Evolutionary conservation across 2,113 vertebrate genomes (phyloP).

Genomic region (Grammomys dolichurus): DNA sequence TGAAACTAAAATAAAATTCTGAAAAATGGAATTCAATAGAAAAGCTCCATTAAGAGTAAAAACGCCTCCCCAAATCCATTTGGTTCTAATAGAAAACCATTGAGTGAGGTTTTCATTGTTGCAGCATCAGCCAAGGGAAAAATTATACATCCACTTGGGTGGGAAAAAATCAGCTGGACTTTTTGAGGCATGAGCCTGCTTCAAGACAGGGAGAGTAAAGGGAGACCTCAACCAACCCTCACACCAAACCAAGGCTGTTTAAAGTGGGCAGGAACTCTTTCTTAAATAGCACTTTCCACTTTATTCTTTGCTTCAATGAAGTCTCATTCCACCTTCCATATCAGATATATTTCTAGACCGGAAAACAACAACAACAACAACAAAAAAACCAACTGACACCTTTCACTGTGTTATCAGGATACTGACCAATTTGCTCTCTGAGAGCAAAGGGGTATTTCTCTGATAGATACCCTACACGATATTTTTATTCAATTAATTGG

Average conservation of each 20-base stretch:
- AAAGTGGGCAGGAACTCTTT: constrained; percentile 42
- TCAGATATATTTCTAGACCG: constrained; percentile 31
- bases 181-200: background rate
- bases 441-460: constrained; percentile 69
- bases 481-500: constrained; percentile 78
- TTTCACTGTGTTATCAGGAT: constrained; percentile 71
- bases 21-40: constrained; percentile 86
- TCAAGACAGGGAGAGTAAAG: constrained; percentile 25
- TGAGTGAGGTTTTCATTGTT: constrained; percentile 81
- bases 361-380: background rate
- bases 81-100: constrained; percentile 81
- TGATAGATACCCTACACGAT: constrained; percentile 73
- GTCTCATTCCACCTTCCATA: constrained; percentile 68
- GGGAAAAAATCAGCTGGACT: constrained; percentile 60
- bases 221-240: background rate
- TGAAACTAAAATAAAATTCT: constrained; percentile 86
- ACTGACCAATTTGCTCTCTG: constrained; percentile 53
- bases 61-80: constrained; percentile 83
- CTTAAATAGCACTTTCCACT: constrained; percentile 24
- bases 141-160: constrained; percentile 63
- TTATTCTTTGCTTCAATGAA: background rate
- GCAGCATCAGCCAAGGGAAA: constrained; percentile 79
- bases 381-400: constrained; percentile 3
- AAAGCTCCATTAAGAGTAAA: constrained; percentile 84
- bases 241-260: background rate